These are phyloP conservation scores for Lottia gigantea DNA, from an alignment of 2,888 invertebrate genomes.

Conservation along the genomic window DNA sequence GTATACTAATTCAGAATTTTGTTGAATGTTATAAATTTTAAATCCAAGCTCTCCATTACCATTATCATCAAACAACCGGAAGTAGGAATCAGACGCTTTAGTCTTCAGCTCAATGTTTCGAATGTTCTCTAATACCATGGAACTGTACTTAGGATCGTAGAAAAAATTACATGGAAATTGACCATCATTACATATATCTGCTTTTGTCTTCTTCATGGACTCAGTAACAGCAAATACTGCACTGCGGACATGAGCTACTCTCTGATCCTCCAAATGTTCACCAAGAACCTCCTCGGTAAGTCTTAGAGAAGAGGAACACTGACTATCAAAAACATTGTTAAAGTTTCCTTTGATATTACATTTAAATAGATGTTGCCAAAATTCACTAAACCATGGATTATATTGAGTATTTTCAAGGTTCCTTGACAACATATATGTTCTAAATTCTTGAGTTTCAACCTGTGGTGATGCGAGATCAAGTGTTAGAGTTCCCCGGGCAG, in stretches of 20 bases:
- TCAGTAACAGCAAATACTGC: constrained; percentile 50
- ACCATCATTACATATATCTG: constrained; percentile 38
- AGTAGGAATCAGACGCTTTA: constrained; percentile 19
- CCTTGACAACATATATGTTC: constrained; percentile 22
- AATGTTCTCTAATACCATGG: constrained; percentile 8
- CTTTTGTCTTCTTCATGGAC: constrained; percentile 40
- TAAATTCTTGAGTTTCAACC: constrained; percentile 21
- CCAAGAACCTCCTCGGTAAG: constrained; percentile 30
- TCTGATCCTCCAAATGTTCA: constrained; percentile 39
- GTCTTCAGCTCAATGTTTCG: constrained; percentile 22
- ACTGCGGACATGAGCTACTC: constrained; percentile 50
- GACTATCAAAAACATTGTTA: constrained; percentile 33
- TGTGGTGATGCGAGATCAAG: constrained; percentile 36
- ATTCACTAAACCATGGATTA: constrained; percentile 57
- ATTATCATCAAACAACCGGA: constrained; percentile 45
- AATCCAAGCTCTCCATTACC: constrained; percentile 57
- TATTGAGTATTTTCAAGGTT: constrained; percentile 29
- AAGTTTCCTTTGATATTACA: constrained; percentile 48
- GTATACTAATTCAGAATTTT: constrained; percentile 22
- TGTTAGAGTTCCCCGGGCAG: constrained; percentile 47
- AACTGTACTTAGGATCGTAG: constrained; percentile 16
- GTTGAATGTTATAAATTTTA: constrained; percentile 48
- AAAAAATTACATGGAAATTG: constrained; percentile 43
- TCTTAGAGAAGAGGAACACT: constrained; percentile 28
- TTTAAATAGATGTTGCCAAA: constrained; percentile 51